phyloP scores from a whole-genome alignment of 2,888 invertebrate species.

The Cetonia aurata region DNA sequence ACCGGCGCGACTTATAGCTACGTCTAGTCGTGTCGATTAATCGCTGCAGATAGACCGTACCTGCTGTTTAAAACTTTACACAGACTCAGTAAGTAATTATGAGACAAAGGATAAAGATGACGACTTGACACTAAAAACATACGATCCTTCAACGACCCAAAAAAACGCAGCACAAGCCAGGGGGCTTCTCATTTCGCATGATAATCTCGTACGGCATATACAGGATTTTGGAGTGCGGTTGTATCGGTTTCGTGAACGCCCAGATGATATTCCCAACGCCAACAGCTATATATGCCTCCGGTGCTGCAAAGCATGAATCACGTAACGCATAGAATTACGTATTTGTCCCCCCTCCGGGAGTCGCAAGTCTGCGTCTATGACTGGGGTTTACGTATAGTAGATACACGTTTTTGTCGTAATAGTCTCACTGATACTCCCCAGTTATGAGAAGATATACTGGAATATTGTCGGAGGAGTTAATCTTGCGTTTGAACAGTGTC shows the following conservation, averaged over 20 bases:
- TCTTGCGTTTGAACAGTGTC: too few relatives aligned
- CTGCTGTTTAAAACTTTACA: too few relatives aligned
- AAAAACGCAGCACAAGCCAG: not conserved
- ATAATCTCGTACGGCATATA: constrained; percentile 26
- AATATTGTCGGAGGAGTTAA: too few relatives aligned
- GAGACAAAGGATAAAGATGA: too few relatives aligned
- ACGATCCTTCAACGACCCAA: not conserved
- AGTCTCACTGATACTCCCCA: too few relatives aligned
- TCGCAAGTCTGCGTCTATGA: not conserved
- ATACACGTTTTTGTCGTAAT: too few relatives aligned
- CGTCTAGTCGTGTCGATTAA: too few relatives aligned
- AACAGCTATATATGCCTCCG: not conserved
- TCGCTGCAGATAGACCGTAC: too few relatives aligned
- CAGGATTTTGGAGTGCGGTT: not conserved
- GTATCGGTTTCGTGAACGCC: constrained; percentile 26
- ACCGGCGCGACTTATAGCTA: too few relatives aligned
- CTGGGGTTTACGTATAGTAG: not conserved
- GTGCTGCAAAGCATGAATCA: not conserved
- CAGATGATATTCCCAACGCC: constrained; percentile 20
- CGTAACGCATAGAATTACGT: not conserved
- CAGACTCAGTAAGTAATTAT: too few relatives aligned
- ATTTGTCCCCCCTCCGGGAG: not conserved
- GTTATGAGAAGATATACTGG: too few relatives aligned
- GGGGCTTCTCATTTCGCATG: constrained; percentile 22
- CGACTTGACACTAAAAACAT: too few relatives aligned